A percentile compares a stretch with the other conserved stretches of the same genome.
These are phyloP conservation scores for Microtus montanus DNA, from an alignment of 2,113 vertebrate species.

Conservation along the genomic window DNA sequence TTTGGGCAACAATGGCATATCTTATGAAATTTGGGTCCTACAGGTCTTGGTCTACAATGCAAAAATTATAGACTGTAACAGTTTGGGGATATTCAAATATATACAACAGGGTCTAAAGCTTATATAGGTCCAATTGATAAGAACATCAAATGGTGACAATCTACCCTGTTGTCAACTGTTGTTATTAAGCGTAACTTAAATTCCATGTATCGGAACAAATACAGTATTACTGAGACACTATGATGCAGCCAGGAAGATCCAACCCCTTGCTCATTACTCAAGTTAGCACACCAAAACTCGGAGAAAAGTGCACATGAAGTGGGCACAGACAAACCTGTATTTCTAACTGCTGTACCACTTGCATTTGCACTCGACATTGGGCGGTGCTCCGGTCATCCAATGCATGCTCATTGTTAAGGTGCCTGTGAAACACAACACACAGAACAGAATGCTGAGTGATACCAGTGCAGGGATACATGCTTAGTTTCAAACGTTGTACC, in stretches of 20 bases:
- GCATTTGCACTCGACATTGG: conserved; percentile 99
- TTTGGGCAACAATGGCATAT: conserved; percentile 49
- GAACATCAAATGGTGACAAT: background rate
- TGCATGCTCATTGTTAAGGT: conserved; percentile 99
- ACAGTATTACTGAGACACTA: background rate
- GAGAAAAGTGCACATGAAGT: conserved; percentile 17
- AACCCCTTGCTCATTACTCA: background rate
- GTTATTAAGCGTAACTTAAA: conserved; percentile 20
- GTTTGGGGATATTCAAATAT: conserved; percentile 35
- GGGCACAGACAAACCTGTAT: conserved; percentile 92
- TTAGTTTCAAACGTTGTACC: background rate
- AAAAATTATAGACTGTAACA: background rate
- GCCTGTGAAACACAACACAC: conserved; percentile 87
- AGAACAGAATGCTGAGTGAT: conserved; percentile 47
- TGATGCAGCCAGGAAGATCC: background rate
- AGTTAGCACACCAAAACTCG: background rate
- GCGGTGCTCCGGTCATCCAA: conserved; percentile 98
- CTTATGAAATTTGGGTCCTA: background rate
- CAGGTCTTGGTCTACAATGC: background rate
- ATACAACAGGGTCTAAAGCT: background rate
- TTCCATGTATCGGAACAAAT: background rate
- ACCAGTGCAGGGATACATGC: background rate
- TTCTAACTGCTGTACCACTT: conserved; percentile 99
- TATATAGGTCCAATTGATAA: background rate
- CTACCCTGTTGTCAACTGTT: background rate